phyloP scores from a whole-genome alignment of 2,797 vertebrate genomes.

The Spondyliosoma cantharus region DNA sequence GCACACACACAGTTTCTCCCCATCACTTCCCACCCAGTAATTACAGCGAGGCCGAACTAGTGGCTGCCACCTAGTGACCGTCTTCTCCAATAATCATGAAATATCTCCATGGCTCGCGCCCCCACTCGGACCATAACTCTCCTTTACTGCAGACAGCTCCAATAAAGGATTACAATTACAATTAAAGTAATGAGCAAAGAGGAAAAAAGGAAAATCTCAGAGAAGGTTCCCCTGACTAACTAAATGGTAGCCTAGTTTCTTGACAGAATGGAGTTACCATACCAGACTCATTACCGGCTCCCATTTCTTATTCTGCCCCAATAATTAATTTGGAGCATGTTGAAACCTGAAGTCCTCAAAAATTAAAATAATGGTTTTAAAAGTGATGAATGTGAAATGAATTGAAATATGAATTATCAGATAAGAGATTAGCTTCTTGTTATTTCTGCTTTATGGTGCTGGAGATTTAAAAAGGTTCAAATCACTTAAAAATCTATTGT shows the following conservation, averaged over 20 bases:
- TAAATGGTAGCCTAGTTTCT: constrained; percentile 84
- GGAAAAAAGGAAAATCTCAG: constrained; percentile 81
- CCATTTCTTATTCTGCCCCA: constrained; percentile 76
- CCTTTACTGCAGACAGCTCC: constrained; percentile 86
- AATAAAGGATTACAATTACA: constrained; percentile 90
- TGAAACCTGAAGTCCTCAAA: constrained; percentile 77
- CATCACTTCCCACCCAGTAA: constrained; percentile 80
- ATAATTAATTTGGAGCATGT: constrained; percentile 81
- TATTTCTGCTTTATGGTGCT: constrained; percentile 62
- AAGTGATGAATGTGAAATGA: constrained; percentile 72
- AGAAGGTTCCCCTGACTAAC: constrained; percentile 83
- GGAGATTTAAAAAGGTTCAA: constrained; percentile 25
- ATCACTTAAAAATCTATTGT: constrained; percentile 21
- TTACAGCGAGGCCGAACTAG: constrained; percentile 80
- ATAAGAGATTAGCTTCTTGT: constrained; percentile 58
- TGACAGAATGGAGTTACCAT: constrained; percentile 80
- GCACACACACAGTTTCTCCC: constrained; percentile 43
- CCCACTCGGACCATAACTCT: constrained; percentile 85
- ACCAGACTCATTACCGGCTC: constrained; percentile 78
- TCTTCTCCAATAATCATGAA: constrained; percentile 88
- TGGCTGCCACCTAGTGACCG: constrained; percentile 87
- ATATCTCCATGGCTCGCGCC: constrained; percentile 82
- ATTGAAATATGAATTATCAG: constrained; percentile 65
- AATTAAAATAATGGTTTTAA: constrained; percentile 76
- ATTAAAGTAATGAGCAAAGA: constrained; percentile 89